phyloP scores from a whole-genome alignment of 2,888 invertebrate species.

The Suillia variegata region DNA sequence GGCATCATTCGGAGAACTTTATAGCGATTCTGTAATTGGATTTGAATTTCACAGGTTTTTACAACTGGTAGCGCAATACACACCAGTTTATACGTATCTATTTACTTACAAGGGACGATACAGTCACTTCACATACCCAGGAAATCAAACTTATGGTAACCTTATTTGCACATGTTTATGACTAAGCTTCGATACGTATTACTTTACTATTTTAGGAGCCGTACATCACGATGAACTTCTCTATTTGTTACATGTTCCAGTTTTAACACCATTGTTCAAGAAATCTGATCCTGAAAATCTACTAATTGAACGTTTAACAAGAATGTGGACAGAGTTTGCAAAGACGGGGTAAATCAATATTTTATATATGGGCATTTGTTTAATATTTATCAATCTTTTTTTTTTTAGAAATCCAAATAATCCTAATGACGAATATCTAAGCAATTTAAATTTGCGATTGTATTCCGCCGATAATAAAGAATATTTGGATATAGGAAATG shows the following conservation, averaged over 20 bases:
- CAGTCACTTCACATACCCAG: slow-evolving; percentile 64
- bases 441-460: slow-evolving; percentile 28
- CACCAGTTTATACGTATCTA: slow-evolving; percentile 67
- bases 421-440: slow-evolving; percentile 37
- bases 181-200: not conserved
- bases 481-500: slow-evolving; percentile 39
- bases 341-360: slow-evolving; percentile 39
- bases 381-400: not conserved
- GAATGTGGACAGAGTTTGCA: slow-evolving; percentile 62
- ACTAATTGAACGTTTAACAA: slow-evolving; percentile 59
- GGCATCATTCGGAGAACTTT: slow-evolving; percentile 56
- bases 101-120: slow-evolving; percentile 68
- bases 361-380: not conserved
- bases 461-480: slow-evolving; percentile 28
- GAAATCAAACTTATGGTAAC: slow-evolving; percentile 62
- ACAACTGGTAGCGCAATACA: slow-evolving; percentile 65
- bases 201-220: slow-evolving; percentile 49
- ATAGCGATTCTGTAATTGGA: slow-evolving; percentile 66
- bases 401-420: slow-evolving; percentile 39
- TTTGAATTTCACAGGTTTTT: slow-evolving; percentile 67
- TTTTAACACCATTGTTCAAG: slow-evolving; percentile 53
- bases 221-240: slow-evolving; percentile 63
- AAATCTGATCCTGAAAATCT: slow-evolving; percentile 58
- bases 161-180: not conserved
- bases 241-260: slow-evolving; percentile 55